Base-by-base conservation (phyloP, 2,797 vertebrate species). In the Bucorvus abyssinicus region DNA sequence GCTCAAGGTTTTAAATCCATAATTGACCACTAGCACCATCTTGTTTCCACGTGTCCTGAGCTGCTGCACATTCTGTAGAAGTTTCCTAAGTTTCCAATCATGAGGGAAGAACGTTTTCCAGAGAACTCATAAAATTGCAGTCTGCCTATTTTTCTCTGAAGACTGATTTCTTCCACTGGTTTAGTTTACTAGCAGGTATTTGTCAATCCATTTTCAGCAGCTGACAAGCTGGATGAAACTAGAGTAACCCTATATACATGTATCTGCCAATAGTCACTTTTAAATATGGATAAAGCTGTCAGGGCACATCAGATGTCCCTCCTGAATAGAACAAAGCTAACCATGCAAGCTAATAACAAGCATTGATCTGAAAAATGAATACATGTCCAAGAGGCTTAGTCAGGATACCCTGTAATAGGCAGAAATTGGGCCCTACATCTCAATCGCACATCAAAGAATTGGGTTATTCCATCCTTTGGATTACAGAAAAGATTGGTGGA, bases 281-380 rank as follows among this genome's bases (percentile, higher is more conserved):
- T 79, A 89, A 93, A 92, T 57, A 85, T 34, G 74, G 88, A 76
- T 87, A 57, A 87, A 87, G 69, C 89, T 92, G 79, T 94, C 89
- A 59, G 86, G 83, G 60, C 80, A 56, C 64, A 91, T 89, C 93
- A 80, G 40, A 73, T 36, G 68, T 77, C 87, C 88, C 83, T 92
- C 69, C 55, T 65, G 83, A 93, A 69, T 7, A 65, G 50, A 84
- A 77, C 57, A 67, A 84, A 93, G 82, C 75, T 57, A 90, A 80
- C 87, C 32, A n/a, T 80, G 85, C 76, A 71, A 49, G 71, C 61
- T 96, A 73, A 79, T 89, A 93, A 68, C 87, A 89, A 65, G 74
- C 79, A 71, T 65, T 90, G 95, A 89, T 96, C 84, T 93, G 82
- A 91, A 93, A 94, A 96, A 90, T 85, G 60, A 83, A 71, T 40